Base-by-base conservation (phyloP, 2,888 invertebrate genomes). In the Antitype chi region DNA sequence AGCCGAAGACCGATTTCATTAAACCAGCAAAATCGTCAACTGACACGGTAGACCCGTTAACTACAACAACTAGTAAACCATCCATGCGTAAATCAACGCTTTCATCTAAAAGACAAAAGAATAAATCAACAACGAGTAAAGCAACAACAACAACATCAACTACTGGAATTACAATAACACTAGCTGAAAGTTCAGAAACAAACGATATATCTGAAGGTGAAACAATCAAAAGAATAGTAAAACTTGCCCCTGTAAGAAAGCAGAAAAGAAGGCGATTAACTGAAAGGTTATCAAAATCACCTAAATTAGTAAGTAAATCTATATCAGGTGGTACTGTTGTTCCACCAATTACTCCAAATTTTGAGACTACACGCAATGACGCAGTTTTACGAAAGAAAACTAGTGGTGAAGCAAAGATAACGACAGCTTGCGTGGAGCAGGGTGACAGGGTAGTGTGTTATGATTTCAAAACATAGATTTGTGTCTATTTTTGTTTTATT, bases 371-470 rank as follows among this genome's bases (percentile, higher is more conserved):
- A 15, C 52, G 0, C 2, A 71, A 47, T 15, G 20, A 11, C 3
- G 28, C 62, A 1, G 49, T 17, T 59, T 66, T 74, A 53, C 15
- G 47, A 64, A 60, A 20, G 25, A 64, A 66, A 62, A 62, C 32
- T 23, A 68, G 13, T n/a, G 64, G 55, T 28, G 52, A 59, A 23
- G 52, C 57, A 23, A 62, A 49, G 0, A 43, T 74, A 13, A 78
- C 77, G 17, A 85, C 83, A 76, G 74, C 84, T 28, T 95, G 95
- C 83, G 89, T 94, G 11, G 93, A 94, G 76, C 91, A 92, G 69
- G 78, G 88, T 17, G 92, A 92, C 60, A 89, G 91, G 47, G 86
- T 95, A 71, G 91, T 95, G 71, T 95, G 95, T 85, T 91, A 91
- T 76, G 77, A 89, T 76, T 84, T 84, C 43, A 74, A 55, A 2